Conservation (phyloP, 2,113 vertebrate species). For the Hippolais icterina region DNA sequence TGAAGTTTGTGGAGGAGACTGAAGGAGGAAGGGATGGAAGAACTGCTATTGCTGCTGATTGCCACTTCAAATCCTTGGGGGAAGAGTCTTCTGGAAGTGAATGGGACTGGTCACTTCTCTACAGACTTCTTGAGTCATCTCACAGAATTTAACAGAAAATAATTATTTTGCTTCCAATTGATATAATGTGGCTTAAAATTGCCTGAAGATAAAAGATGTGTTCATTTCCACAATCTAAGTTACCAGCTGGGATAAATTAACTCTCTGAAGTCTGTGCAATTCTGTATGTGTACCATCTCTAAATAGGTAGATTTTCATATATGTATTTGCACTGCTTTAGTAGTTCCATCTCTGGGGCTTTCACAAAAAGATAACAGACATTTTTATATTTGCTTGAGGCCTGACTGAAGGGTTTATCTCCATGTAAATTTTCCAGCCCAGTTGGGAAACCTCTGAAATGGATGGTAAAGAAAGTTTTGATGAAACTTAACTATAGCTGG, state of each 20-base stretch:
- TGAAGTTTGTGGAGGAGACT: background rate
- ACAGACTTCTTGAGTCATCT: background rate
- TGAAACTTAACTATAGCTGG: background rate
- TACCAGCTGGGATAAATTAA: background rate
- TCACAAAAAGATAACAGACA: background rate
- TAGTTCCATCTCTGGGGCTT: background rate
- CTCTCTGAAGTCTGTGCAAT: background rate
- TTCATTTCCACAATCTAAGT: background rate
- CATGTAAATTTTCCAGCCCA: background rate
- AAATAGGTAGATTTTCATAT: background rate
- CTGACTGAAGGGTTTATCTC: background rate
- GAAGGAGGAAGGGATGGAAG: background rate
- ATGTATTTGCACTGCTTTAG: background rate
- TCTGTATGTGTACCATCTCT: background rate
- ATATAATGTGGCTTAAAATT: background rate
- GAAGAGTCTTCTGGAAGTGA: background rate
- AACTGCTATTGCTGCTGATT: background rate
- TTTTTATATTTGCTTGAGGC: background rate
- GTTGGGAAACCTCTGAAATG: background rate
- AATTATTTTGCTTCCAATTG: background rate
- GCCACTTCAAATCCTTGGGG: background rate
- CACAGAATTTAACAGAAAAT: background rate
- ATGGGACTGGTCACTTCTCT: background rate
- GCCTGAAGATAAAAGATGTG: background rate
- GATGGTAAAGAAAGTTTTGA: background rate